Conservation (phyloP, 2,797 vertebrate genomes). For the Hoplostethus atlanticus region DNA sequence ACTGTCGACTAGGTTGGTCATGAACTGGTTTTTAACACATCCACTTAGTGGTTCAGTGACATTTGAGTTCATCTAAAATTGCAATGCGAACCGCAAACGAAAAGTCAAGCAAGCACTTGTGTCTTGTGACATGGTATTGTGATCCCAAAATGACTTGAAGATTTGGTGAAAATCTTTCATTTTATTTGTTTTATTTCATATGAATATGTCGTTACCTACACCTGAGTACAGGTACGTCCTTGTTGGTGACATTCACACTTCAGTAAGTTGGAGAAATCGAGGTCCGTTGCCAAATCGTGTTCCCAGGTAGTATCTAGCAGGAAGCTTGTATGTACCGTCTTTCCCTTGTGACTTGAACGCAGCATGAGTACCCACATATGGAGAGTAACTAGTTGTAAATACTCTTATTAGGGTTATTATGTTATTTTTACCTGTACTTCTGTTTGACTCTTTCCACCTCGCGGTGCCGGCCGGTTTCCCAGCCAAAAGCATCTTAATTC, state of each 20-base stretch:
- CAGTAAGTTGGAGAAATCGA: not conserved
- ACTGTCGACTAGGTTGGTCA: too few species aligned
- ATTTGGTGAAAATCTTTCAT: too few species aligned
- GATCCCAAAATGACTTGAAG: too few species aligned
- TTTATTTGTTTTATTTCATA: not conserved
- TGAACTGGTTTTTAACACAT: not conserved
- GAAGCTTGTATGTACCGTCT: not conserved
- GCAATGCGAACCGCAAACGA: too few species aligned
- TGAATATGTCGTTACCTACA: not conserved
- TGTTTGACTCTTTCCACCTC: not conserved
- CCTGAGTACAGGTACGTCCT: not conserved
- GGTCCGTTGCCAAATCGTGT: not conserved
- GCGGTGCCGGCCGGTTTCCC: not conserved
- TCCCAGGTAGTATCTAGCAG: not conserved
- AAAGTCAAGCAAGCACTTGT: too few species aligned
- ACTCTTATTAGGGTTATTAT: not conserved
- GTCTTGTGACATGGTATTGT: too few species aligned
- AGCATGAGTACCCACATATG: too few species aligned
- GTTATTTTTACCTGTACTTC: not conserved
- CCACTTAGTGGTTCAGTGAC: too few species aligned
- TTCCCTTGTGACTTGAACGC: not conserved
- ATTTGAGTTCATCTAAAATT: too few species aligned
- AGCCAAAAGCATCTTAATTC: constrained; percentile 22
- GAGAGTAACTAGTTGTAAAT: not conserved
- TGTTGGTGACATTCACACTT: not conserved